Base-by-base conservation (phyloP, 2,113 vertebrate genomes). In the Perccottus glenii region DNA sequence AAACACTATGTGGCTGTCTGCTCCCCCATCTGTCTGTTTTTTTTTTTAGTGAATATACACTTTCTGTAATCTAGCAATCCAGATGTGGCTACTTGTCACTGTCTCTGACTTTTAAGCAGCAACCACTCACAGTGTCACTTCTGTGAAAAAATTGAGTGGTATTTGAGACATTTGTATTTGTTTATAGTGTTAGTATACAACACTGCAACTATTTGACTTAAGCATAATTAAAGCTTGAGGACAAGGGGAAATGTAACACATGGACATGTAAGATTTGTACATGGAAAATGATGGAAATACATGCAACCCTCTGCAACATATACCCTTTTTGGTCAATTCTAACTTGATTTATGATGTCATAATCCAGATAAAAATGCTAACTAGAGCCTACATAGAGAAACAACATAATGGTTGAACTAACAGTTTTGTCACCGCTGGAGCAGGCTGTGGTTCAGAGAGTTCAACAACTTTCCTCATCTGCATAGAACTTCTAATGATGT, bases 341-440 rank as follows among this genome's bases (percentile, higher is more conserved):
- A 70, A 82, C 72, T 81, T 78, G 72, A 85, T 82, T 70, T 67
- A 69, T 58, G 69, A 51, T 73, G 85, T 81, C 75, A 72, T 80
- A 71, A 83, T 73, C 74, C 67, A 75, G 68, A 61, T 48, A 35
- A 36, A 66, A 59, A 53, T 67, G 75, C 60, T 84, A 67, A 69
- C 60, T 78, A 61, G 66, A 57, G 65, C 67, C 40, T 66, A 57
- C 72, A 48, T 59, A 71, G 67, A n/a, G 19, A 27, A 80, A 74
- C 62, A 85, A 78, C 56, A 70, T 64, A 58, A 76, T 38, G 59
- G 65, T 81, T 36, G 60, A 80, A 45, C 67, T 68, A 38, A 52
- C 64, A 80, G 58, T 65, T 71, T 15, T 83, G 60, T 74, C 50
- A 56, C 6, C 69, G 48, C 19, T 75, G 11, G 49, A 60, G 67